phyloP scores from a whole-genome alignment of 2,797 vertebrate genomes.

The Sebastiscus albofasciatus region DNA sequence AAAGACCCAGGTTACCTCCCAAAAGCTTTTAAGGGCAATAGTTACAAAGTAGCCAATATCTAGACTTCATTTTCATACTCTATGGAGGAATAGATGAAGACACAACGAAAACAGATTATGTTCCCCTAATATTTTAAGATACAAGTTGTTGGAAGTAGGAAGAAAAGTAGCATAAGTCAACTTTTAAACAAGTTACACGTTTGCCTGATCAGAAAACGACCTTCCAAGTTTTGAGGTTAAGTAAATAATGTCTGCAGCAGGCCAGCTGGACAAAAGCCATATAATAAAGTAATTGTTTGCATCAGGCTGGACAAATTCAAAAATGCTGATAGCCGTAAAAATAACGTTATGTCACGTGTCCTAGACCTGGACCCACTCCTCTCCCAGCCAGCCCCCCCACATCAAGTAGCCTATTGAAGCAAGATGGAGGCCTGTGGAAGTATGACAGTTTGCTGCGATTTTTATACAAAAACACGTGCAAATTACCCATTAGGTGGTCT shows the following conservation, averaged over 20 bases:
- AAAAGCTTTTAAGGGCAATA: neutral
- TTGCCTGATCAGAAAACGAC: conserved; percentile 32
- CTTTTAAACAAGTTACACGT: neutral
- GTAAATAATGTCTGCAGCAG: neutral
- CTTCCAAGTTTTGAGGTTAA: conserved; percentile 15
- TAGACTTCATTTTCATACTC: neutral
- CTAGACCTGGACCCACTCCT: neutral
- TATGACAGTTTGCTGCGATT: neutral
- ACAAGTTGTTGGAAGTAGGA: neutral
- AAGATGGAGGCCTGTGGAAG: neutral
- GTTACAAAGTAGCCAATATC: neutral
- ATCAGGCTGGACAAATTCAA: neutral
- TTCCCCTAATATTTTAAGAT: neutral
- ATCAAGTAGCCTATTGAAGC: neutral
- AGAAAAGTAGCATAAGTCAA: neutral
- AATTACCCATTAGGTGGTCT: conserved; percentile 22
- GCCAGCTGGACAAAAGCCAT: conserved; percentile 48
- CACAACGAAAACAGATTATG: neutral
- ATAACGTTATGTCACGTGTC: neutral
- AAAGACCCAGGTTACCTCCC: neutral
- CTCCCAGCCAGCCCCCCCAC: neutral
- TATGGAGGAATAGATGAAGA: too few relatives aligned
- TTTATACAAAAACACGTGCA: neutral
- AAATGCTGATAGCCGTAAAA: conserved; percentile 28
- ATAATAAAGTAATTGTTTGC: conserved; percentile 39